Evolutionary conservation across 1,140 invertebrate genomes (phyloP), one percentile per base, ranked within the genome.

Genomic region (Aphaenogaster ashmeadi): DNA sequence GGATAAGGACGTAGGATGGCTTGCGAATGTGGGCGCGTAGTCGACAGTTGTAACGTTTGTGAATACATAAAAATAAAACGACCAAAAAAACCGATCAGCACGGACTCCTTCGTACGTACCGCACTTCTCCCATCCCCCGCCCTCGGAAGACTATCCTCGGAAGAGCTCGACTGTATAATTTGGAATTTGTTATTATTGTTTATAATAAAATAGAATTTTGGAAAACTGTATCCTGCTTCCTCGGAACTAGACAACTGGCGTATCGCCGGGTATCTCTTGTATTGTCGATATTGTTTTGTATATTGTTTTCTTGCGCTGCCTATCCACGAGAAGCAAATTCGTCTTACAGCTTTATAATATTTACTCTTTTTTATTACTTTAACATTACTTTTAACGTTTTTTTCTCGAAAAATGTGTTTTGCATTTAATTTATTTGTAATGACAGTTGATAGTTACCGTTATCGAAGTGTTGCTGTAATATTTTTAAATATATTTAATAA

Each of bases 31-130:
- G 92, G 93, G 92, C 91, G 93, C 91, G 86, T 93, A 94, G 86
- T 92, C 87, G 89, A 90, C 91, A 93, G 90, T 92, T 95, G 92
- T 94, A 95, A 93, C 86, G 90, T 95, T 95, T 95, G 93, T 94
- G 93, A 95, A 94, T 93, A 92, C 71, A 88, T 84, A 72, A 92
- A 27, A 95, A 91, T 92, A 92, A 94, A 93, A 89, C 87, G 89
- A 86, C 87, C 88, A 94, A 94, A 93, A 93, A 93, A 93, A 91
- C 83, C 66, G 66, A 87, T 50, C 27, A 27, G 4, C 1, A 21
- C 1, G 2, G 36, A 47, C 15, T 47, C 1, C 21, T 44, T 60
- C n/a, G 36, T 38, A 62, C 18, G 11, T 58, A 38, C 71, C 7
- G 8, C 9, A 9, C 27, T 36, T 36, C 62, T 64, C 18, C 54